Evolutionary conservation across 2,797 vertebrate species (phyloP).

Genomic region (Heliangelus exortis): DNA sequence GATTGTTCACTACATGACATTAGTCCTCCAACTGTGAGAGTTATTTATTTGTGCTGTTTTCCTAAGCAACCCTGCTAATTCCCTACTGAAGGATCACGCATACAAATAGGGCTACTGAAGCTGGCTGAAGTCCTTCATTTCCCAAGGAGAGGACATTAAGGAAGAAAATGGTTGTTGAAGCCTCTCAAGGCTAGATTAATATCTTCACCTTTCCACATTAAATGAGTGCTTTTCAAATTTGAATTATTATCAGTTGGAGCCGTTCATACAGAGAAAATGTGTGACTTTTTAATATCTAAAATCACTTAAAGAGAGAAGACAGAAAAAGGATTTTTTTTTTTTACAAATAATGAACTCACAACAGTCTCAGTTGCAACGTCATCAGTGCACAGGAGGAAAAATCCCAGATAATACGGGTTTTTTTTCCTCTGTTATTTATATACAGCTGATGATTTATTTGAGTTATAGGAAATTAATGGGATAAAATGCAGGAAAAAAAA

Average conservation of each 20-base stretch:
- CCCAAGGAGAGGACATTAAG: constrained; percentile 8
- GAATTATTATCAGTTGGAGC: background rate
- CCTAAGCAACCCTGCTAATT: constrained; percentile 24
- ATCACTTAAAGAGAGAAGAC: background rate
- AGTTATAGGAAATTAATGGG: background rate
- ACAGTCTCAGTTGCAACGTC: background rate
- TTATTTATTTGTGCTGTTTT: constrained; percentile 39
- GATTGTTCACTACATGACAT: background rate
- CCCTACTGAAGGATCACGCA: background rate
- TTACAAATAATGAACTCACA: background rate
- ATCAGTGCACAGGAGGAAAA: background rate
- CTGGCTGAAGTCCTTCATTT: background rate
- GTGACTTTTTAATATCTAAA: background rate
- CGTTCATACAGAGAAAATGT: background rate
- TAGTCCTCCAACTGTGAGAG: constrained; percentile 16
- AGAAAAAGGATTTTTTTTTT: background rate
- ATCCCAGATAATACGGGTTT: background rate
- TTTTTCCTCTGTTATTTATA: background rate
- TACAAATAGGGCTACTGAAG: background rate
- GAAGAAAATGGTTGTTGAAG: constrained; percentile 35
- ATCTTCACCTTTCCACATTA: constrained; percentile 4
- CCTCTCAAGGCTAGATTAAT: constrained; percentile 31
- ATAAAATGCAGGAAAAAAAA: background rate
- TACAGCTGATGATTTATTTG: background rate
- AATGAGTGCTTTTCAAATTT: constrained; percentile 14